A percentile compares a stretch with the other conserved stretches of the same genome.
Evolutionary conservation across 2,888 invertebrate genomes (phyloP).

Genomic region (Cosmopolites sordidus): DNA sequence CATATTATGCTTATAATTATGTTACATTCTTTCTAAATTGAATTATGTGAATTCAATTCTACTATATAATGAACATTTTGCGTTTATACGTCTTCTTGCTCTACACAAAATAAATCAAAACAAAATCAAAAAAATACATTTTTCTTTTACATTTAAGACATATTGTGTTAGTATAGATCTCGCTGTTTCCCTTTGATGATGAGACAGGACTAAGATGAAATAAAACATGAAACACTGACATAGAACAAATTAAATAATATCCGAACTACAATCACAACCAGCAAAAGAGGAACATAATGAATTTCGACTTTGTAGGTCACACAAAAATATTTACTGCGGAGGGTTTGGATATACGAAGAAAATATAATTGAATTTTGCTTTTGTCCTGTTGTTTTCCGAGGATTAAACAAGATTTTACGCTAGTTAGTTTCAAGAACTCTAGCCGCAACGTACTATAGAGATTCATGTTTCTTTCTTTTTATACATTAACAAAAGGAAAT

Average conservation of each 20-base stretch:
- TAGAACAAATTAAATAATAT: slow-evolving; percentile 22
- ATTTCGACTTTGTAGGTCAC: slow-evolving; percentile 17
- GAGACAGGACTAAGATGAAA: neutral
- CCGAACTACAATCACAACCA: slow-evolving; percentile 6
- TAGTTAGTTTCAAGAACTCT: neutral
- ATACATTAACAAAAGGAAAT: too few relatives aligned
- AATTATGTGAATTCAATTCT: too few relatives aligned
- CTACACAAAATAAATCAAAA: too few relatives aligned
- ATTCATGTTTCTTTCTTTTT: too few relatives aligned
- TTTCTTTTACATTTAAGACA: neutral
- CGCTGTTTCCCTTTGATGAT: neutral
- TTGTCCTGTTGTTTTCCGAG: neutral
- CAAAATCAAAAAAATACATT: neutral
- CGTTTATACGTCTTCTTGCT: too few relatives aligned
- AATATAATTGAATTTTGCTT: slow-evolving; percentile 1
- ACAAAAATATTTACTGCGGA: slow-evolving; percentile 11
- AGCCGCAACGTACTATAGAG: too few relatives aligned
- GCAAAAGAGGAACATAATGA: slow-evolving; percentile 6
- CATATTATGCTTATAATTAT: too few relatives aligned
- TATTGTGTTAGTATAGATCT: neutral
- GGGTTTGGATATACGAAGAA: neutral
- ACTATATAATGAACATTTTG: too few relatives aligned
- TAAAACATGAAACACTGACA: neutral
- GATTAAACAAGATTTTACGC: slow-evolving; percentile 2
- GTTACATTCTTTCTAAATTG: too few relatives aligned